Evolutionary conservation across 2,888 invertebrate species (phyloP).

Genomic region (Tinea semifulvella): DNA sequence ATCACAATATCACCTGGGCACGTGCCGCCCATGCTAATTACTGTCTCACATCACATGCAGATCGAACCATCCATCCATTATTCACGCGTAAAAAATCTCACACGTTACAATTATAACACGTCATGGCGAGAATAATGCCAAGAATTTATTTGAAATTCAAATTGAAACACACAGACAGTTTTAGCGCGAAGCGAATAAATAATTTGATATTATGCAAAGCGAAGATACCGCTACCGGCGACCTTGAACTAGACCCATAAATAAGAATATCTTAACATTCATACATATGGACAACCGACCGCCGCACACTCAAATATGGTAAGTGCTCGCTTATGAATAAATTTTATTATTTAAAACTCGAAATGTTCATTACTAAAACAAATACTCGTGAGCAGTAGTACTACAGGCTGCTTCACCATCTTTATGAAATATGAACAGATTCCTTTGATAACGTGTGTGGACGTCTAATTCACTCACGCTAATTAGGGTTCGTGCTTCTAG

Average conservation of each 20-base stretch:
- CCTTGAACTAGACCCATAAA: conserved; percentile 66
- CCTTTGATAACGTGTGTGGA: conserved; percentile 6
- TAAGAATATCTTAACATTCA: conserved; percentile 65
- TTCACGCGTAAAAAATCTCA: conserved; percentile 40
- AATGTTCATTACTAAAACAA: conserved; percentile 68
- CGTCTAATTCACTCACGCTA: conserved; percentile 1
- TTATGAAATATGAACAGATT: conserved; percentile 12
- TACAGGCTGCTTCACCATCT: conserved; percentile 47
- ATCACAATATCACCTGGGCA: conserved; percentile 19
- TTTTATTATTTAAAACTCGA: conserved; percentile 66
- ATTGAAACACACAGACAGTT: conserved; percentile 55
- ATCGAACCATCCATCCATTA: conserved; percentile 15
- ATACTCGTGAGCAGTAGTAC: conserved; percentile 60
- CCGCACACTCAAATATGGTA: conserved; percentile 63
- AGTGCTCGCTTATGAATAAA: conserved; percentile 65
- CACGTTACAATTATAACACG: conserved; percentile 51
- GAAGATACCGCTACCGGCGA: conserved; percentile 45
- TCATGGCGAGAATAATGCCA: conserved; percentile 18
- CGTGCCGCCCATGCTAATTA: conserved; percentile 32
- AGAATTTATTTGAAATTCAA: conserved; percentile 61
- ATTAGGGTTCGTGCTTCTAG: conserved; percentile 15
- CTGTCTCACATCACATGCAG: conserved; percentile 14
- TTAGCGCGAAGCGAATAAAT: conserved; percentile 61
- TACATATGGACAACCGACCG: conserved; percentile 58
- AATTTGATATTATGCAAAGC: conserved; percentile 65